Evolutionary conservation across 2,888 invertebrate genomes (phyloP).

Genomic region (Fragum whitleyi): DNA sequence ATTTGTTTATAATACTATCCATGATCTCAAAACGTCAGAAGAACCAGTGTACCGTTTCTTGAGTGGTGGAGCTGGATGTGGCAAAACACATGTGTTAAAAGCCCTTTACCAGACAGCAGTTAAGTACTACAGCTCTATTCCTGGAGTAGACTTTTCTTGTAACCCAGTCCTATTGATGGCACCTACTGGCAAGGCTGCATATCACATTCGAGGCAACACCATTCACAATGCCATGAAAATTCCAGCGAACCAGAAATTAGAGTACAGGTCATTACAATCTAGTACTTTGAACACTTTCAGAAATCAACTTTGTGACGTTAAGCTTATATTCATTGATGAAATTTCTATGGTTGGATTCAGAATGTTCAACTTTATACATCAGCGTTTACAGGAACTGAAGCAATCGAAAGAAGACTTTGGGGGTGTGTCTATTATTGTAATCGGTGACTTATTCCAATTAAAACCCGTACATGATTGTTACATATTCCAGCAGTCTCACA

Average conservation of each 20-base stretch:
- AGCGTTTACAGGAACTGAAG: constrained; percentile 38
- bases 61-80: constrained; percentile 48
- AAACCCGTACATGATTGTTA: constrained; percentile 56
- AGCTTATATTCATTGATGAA: constrained; percentile 61
- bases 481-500: constrained; percentile 37
- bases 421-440: constrained; percentile 52
- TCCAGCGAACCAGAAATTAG: constrained; percentile 37
- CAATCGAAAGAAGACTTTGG: constrained; percentile 44
- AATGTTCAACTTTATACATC: constrained; percentile 58
- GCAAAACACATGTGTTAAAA: constrained; percentile 46
- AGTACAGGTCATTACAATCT: constrained; percentile 18
- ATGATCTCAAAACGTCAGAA: constrained; percentile 44
- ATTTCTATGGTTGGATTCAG: constrained; percentile 63
- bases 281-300: constrained; percentile 45
- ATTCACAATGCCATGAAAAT: constrained; percentile 46
- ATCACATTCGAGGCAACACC: constrained; percentile 40
- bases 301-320: constrained; percentile 39
- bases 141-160: constrained; percentile 3
- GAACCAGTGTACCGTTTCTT: constrained; percentile 54
- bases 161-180: constrained; percentile 39
- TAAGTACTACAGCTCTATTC: constrained; percentile 15
- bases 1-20: constrained; percentile 62
- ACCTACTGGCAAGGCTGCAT: constrained; percentile 49
- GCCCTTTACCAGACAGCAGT: constrained; percentile 40
- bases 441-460: constrained; percentile 63